Conservation (phyloP, 2,888 invertebrate genomes). For the Agrilus biguttatus region DNA sequence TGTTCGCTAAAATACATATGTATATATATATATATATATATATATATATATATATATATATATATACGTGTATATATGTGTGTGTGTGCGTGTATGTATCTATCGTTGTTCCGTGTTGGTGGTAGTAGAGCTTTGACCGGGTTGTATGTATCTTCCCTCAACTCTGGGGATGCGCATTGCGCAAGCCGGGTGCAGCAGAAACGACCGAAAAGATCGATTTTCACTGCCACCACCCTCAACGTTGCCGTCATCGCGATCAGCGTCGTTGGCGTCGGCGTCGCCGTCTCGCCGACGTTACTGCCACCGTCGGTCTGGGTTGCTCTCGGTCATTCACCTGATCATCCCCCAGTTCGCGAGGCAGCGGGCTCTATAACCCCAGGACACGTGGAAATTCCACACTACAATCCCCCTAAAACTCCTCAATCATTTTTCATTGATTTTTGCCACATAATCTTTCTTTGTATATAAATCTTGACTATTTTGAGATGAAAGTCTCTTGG, state of each 20-base stretch:
- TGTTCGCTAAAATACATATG: no score
- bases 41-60: no score
- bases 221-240: conserved; percentile 1
- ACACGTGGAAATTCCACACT: not conserved
- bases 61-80: no score
- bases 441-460: not conserved
- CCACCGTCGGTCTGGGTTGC: conserved; percentile 31
- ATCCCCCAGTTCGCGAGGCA: conserved; percentile 14
- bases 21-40: no score
- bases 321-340: conserved; percentile 29
- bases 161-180: conserved; percentile 17
- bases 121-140: no score
- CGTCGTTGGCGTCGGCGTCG: conserved; percentile 2
- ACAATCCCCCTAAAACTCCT: not conserved
- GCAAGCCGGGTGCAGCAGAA: conserved; percentile 24
- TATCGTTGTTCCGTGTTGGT: no score
- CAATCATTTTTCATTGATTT: not conserved
- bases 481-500: no score
- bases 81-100: no score
- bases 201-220: conserved; percentile 19
- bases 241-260: conserved; percentile 3
- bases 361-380: conserved; percentile 10
- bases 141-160: no score
- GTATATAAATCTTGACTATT: no score
- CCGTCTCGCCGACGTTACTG: conserved; percentile 17